Conservation (phyloP, 2,888 invertebrate genomes). For the Schrankia costaestrigalis region DNA sequence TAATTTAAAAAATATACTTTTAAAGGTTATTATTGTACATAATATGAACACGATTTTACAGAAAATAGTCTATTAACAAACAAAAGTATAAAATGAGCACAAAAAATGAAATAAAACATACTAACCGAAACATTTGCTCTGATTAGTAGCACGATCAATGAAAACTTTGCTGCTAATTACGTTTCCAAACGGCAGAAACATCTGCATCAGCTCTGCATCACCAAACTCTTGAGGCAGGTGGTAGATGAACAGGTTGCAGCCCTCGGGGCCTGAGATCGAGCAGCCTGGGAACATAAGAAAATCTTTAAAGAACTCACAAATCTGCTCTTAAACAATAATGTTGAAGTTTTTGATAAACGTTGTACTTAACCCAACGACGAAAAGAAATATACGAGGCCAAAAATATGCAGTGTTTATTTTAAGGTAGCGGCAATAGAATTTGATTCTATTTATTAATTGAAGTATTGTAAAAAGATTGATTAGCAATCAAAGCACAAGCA, state of each 20-base stretch:
- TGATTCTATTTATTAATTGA: no score
- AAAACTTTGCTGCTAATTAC: conserved; percentile 99
- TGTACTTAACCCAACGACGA: no score
- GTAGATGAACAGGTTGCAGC: conserved; percentile 99
- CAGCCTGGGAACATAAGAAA: conserved; percentile 91
- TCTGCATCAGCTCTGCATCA: conserved; percentile 99
- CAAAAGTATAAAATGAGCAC: no score
- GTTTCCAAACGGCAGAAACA: conserved; percentile 99
- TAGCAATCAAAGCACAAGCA: no score
- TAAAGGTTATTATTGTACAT: not conserved
- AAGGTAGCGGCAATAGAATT: no score
- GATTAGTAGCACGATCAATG: conserved; percentile 99
- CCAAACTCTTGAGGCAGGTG: conserved; percentile 99
- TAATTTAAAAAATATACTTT: not conserved
- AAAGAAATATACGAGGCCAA: no score
- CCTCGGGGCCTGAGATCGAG: conserved; percentile 98
- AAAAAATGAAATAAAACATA: no score
- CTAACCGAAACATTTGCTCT: conserved; percentile 99
- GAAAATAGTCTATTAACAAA: no score
- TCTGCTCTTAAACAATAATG: conserved; percentile 63
- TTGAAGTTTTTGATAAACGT: conserved; percentile 7
- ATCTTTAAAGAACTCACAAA: conserved; percentile 84
- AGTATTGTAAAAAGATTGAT: no score
- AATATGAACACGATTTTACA: no score
- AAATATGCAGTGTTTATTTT: no score